Evolutionary conservation across 2,113 vertebrate genomes (phyloP), one percentile per base, ranked within the genome.

Genomic region (Reinhardtius hippoglossoides): DNA sequence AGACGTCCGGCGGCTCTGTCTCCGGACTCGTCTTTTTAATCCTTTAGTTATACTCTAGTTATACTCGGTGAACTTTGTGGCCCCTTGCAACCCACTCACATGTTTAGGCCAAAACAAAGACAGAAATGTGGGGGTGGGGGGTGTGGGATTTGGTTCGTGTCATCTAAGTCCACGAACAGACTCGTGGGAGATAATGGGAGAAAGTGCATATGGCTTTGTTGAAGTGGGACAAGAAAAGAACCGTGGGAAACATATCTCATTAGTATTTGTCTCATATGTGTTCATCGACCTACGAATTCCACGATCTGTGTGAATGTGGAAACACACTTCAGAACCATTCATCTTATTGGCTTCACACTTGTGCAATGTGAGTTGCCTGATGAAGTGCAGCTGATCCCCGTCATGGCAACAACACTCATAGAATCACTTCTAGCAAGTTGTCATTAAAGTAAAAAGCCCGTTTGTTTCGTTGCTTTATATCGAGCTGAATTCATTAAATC

Each of bases 41-140:
- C 46, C 46, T 9, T 7, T 18, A 6, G 4, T 54, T 54, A 3
- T 81, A 81, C 72, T 78, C 44, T 66, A 57, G 58, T 46, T 50
- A 6, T 5, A 74, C 71, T 71, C 48, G 2, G 62, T 82, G 68
- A 18, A 31, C 68, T 64, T 73, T 40, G 59, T 42, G 62, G 63
- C 69, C 60, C 21, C 40, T 54, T 37, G 9, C 60, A 67, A 71
- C 91, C 89, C 86, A 69, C 67, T 91, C 87, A 87, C 91, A 71
- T 70, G 31, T 90, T 93, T 86, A 87, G 71, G 58, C 52, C 21
- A 2, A 77, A 42, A 42, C 40, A 42, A 42, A 42, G 40, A 42
- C 12, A 88, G 48, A 69, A 61, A 67, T 52, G 50, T n/a, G 69
- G 9, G 69, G 5, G 27, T 3, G 27, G 69, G 9, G 69, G 5